Percentiles rank a stretch among this genome's conserved stretches.
Conservation (phyloP, 2,888 invertebrate species). For the Venusia cambrica region DNA sequence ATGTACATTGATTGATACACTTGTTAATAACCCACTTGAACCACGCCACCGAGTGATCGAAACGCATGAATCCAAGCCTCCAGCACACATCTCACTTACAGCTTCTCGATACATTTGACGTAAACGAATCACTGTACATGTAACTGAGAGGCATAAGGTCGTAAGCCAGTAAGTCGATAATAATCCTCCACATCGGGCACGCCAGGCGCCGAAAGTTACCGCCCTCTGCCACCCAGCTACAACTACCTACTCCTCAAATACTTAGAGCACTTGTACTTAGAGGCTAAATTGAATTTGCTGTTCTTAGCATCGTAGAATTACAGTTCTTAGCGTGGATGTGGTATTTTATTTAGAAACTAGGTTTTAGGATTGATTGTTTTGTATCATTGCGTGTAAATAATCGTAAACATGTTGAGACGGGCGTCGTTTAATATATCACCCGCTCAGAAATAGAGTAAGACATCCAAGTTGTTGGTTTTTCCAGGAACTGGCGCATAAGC, state of each 20-base stretch:
- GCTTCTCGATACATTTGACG: slow-evolving; percentile 76
- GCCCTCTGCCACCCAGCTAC: slow-evolving; percentile 77
- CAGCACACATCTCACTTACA: slow-evolving; percentile 79
- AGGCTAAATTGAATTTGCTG: slow-evolving; percentile 73
- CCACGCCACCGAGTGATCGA: slow-evolving; percentile 82
- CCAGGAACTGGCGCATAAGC: slow-evolving; percentile 92
- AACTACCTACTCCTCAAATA: slow-evolving; percentile 56
- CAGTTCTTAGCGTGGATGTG: slow-evolving; percentile 71
- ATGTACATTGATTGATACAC: slow-evolving; percentile 67
- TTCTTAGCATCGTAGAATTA: slow-evolving; percentile 69
- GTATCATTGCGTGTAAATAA: slow-evolving; percentile 33
- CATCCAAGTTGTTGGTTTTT: slow-evolving; percentile 36
- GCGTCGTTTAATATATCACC: slow-evolving; percentile 5
- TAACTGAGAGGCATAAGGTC: slow-evolving; percentile 77
- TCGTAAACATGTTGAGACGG: slow-evolving; percentile 11
- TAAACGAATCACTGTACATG: slow-evolving; percentile 68
- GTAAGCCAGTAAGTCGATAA: slow-evolving; percentile 35
- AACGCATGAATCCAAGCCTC: slow-evolving; percentile 78
- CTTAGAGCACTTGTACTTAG: slow-evolving; percentile 74
- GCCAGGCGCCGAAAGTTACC: slow-evolving; percentile 49
- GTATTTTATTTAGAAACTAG: slow-evolving; percentile 56
- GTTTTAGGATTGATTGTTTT: slow-evolving; percentile 40
- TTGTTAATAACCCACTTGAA: slow-evolving; percentile 72
- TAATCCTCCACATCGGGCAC: slow-evolving; percentile 32
- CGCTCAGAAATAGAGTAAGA: neutral